Evolutionary conservation across 1,140 invertebrate genomes (phyloP).

Genomic region (Aricia agestis): DNA sequence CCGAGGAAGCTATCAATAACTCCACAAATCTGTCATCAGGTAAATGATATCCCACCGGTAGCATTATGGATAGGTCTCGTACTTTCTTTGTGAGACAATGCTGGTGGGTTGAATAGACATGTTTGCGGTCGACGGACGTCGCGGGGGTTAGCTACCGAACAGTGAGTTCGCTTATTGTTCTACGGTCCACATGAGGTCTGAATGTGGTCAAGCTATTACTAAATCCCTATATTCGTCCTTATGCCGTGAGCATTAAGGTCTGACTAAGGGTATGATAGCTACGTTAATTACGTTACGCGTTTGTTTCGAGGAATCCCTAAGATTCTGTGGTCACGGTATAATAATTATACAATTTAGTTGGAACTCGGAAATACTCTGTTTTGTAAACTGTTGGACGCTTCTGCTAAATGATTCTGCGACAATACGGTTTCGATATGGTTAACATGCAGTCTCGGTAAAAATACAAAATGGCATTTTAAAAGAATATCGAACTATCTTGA

Average conservation of each 20-base stretch:
- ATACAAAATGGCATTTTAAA: too few relatives aligned
- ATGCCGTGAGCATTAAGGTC: too few relatives aligned
- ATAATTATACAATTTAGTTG: not conserved
- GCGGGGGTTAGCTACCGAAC: conserved; percentile 59
- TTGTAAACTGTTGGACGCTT: not conserved
- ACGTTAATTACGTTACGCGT: conserved; percentile 28
- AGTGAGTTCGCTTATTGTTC: conserved; percentile 55
- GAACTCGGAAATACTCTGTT: not conserved
- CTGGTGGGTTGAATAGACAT: conserved; percentile 43
- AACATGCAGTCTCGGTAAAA: too few relatives aligned
- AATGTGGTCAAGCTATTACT: conserved; percentile 49
- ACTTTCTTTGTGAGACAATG: conserved; percentile 49
- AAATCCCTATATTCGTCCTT: too few relatives aligned
- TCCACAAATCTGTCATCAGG: conserved; percentile 62
- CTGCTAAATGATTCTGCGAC: too few relatives aligned
- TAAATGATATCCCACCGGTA: conserved; percentile 61
- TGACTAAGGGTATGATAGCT: not conserved
- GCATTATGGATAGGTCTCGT: conserved; percentile 64
- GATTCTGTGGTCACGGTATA: not conserved
- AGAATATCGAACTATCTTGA: too few relatives aligned
- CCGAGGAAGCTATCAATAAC: conserved; percentile 62
- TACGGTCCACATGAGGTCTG: conserved; percentile 54
- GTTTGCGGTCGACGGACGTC: conserved; percentile 67
- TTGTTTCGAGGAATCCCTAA: conserved; percentile 25
- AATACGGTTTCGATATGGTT: too few relatives aligned